Percentiles rank a stretch among this genome's conserved stretches.
Evolutionary conservation across 2,797 vertebrate species (phyloP).

Genomic region (Champsocephalus gunnari): DNA sequence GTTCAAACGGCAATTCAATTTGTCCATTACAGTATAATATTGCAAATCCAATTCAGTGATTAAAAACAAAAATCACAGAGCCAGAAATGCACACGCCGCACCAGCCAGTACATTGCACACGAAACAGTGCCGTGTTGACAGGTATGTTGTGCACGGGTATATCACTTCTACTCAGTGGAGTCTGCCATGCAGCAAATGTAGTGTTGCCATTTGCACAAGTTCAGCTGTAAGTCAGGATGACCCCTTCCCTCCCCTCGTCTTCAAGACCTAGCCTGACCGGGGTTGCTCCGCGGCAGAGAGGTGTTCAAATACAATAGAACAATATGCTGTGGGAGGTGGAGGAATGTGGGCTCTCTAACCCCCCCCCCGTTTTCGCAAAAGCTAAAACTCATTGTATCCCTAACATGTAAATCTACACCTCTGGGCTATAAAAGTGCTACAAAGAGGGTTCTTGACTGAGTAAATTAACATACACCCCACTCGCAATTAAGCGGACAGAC

Average conservation of each 20-base stretch:
- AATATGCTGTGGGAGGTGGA: constrained; percentile 82
- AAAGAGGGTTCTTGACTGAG: constrained; percentile 85
- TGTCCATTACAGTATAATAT: constrained; percentile 31
- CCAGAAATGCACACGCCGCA: neutral
- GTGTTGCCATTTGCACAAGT: constrained; percentile 69
- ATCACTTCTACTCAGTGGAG: constrained; percentile 37
- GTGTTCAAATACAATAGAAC: constrained; percentile 83
- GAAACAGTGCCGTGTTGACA: constrained; percentile 38
- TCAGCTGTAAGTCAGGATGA: constrained; percentile 72
- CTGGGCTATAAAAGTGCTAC: constrained; percentile 84
- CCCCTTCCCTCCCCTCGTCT: constrained; percentile 45
- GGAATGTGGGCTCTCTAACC: constrained; percentile 84
- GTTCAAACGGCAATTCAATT: constrained; percentile 49
- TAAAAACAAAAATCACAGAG: constrained; percentile 36
- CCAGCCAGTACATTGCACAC: neutral
- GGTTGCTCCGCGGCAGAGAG: constrained; percentile 75
- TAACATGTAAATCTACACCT: constrained; percentile 86
- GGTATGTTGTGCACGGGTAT: constrained; percentile 35
- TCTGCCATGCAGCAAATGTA: constrained; percentile 37
- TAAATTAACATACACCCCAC: constrained; percentile 86
- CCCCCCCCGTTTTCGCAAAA: constrained; percentile 74
- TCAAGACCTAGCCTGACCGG: constrained; percentile 69
- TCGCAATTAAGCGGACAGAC: constrained; percentile 87
- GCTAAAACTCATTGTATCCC: constrained; percentile 84
- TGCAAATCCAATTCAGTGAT: constrained; percentile 28